phyloP scores from a whole-genome alignment of 2,888 invertebrate genomes.

The Agrilus cyanescens region DNA sequence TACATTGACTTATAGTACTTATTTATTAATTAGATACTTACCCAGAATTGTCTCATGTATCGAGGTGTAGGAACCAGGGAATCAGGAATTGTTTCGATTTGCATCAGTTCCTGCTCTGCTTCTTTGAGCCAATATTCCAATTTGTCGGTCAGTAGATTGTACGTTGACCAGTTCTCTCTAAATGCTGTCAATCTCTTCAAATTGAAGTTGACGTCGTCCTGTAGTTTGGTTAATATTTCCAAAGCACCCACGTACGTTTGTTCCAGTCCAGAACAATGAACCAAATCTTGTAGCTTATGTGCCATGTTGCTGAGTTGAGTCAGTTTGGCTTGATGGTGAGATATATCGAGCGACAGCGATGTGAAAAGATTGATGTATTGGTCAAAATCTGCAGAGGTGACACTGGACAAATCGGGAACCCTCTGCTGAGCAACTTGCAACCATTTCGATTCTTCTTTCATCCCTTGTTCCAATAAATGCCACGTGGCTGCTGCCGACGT shows the following conservation, averaged over 20 bases:
- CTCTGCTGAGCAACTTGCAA: constrained; percentile 72
- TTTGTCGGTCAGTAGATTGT: constrained; percentile 59
- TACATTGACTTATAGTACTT: background rate
- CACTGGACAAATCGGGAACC: constrained; percentile 67
- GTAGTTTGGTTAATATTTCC: constrained; percentile 58
- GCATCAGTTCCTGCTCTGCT: constrained; percentile 57
- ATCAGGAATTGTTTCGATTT: constrained; percentile 50
- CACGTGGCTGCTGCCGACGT: constrained; percentile 75
- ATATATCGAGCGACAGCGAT: constrained; percentile 65
- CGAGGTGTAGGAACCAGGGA: constrained; percentile 50
- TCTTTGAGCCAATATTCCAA: constrained; percentile 66
- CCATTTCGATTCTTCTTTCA: constrained; percentile 76
- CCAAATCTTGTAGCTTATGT: constrained; percentile 59
- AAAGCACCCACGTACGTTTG: constrained; percentile 61
- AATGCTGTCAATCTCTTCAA: constrained; percentile 60
- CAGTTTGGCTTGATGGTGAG: constrained; percentile 68
- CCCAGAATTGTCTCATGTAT: constrained; percentile 75
- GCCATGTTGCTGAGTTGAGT: constrained; percentile 61
- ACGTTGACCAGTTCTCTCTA: constrained; percentile 65
- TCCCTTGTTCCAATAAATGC: constrained; percentile 68
- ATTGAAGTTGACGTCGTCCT: constrained; percentile 64
- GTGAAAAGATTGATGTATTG: constrained; percentile 76
- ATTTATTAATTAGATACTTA: constrained; percentile 23
- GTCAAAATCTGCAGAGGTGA: constrained; percentile 73
- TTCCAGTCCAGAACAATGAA: constrained; percentile 63